These are phyloP conservation scores for Muscidifurax raptorellus DNA, from an alignment of 1,140 invertebrate species.

Conservation along the genomic window DNA sequence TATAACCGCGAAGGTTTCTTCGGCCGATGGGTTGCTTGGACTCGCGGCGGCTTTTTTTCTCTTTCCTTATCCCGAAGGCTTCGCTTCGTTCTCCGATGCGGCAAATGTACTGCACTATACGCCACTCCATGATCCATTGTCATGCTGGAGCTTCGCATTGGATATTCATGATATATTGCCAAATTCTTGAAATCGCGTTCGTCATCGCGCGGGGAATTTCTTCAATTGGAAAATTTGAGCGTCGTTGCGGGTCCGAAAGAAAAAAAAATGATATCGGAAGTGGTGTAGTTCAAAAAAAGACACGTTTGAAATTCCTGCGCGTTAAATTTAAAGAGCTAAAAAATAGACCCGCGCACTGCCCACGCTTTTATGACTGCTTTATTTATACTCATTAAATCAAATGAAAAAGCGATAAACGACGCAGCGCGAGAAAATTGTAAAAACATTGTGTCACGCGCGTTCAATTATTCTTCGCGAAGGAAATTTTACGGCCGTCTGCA, in stretches of 20 bases:
- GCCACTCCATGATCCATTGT: too few relatives aligned
- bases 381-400: background rate
- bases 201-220: too few relatives aligned
- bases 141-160: too few relatives aligned
- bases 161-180: too few relatives aligned
- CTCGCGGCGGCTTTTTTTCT: background rate
- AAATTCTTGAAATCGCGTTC: too few relatives aligned
- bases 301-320: background rate
- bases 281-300: background rate
- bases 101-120: too few relatives aligned
- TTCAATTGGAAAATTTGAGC: too few relatives aligned
- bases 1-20: background rate
- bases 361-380: background rate
- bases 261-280: too few relatives aligned
- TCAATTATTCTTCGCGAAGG: too few relatives aligned
- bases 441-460: background rate
- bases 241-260: too few relatives aligned
- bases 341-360: background rate
- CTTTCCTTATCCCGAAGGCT: background rate
- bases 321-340: background rate
- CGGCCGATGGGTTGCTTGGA: background rate
- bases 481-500: too few relatives aligned
- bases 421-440: background rate
- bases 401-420: slow-evolving; percentile 16
- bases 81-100: background rate